Conservation (phyloP, 2,888 invertebrate genomes). For the Pogonocherus hispidulus region DNA sequence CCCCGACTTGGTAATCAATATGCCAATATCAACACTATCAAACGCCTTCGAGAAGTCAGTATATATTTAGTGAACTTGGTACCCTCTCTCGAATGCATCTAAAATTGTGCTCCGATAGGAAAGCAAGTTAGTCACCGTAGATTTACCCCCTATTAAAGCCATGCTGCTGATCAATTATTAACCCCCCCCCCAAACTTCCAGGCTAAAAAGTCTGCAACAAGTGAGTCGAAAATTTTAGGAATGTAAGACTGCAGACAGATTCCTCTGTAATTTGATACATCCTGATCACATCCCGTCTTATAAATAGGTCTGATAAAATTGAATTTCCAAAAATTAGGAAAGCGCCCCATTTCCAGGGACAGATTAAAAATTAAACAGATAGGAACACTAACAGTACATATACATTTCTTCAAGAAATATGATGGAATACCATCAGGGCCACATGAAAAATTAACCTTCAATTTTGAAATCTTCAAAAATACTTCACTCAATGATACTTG, state of each 20-base stretch:
- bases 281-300: background rate
- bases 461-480: background rate
- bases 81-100: background rate
- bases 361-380: background rate
- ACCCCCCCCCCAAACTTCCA: background rate
- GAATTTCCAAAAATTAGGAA: constrained; percentile 21
- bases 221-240: constrained; percentile 14
- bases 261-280: constrained; percentile 21
- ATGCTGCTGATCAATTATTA: background rate
- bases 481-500: background rate
- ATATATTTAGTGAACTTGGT: background rate
- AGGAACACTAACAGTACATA: constrained; percentile 18
- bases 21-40: background rate
- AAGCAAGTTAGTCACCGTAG: background rate
- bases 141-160: background rate
- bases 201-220: background rate
- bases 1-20: background rate
- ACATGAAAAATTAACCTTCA: background rate
- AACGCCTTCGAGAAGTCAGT: constrained; percentile 1
- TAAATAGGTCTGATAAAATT: constrained; percentile 20
- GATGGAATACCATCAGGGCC: background rate
- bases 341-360: background rate
- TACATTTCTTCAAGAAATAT: background rate
- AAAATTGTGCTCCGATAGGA: background rate
- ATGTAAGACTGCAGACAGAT: constrained; percentile 19